These are phyloP conservation scores for Amorpha juglandis DNA, from an alignment of 2,888 invertebrate genomes.

Conservation along the genomic window DNA sequence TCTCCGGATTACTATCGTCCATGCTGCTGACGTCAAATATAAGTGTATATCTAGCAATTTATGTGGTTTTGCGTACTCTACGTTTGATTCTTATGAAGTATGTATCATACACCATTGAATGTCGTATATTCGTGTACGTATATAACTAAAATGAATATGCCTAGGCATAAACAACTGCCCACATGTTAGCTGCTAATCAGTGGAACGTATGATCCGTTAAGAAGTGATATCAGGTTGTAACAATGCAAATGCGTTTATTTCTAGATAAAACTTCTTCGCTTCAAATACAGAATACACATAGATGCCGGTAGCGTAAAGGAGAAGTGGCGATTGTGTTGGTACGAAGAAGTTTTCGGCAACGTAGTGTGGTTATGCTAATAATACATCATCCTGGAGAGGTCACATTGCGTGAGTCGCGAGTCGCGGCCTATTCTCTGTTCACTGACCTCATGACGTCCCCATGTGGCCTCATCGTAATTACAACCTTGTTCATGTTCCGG, in stretches of 20 bases:
- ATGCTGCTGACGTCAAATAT: background rate
- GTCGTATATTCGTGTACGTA: background rate
- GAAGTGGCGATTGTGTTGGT: background rate
- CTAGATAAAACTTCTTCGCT: constrained; percentile 18
- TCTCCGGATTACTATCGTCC: constrained; percentile 13
- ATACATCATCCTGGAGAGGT: constrained; percentile 29
- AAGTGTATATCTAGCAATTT: background rate
- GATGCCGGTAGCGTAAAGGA: background rate
- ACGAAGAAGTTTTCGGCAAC: background rate
- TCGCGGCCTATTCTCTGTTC: constrained; percentile 48
- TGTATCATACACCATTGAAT: background rate
- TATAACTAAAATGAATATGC: background rate
- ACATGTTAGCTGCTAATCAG: constrained; percentile 52
- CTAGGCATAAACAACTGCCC: constrained; percentile 26
- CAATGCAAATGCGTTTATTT: constrained; percentile 20
- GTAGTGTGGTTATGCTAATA: background rate
- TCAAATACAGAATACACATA: background rate
- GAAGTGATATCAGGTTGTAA: constrained; percentile 23
- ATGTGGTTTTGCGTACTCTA: background rate
- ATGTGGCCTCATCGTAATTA: constrained; percentile 53
- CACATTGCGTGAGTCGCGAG: constrained; percentile 37
- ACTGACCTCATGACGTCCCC: constrained; percentile 57
- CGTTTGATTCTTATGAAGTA: constrained; percentile 14
- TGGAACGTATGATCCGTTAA: constrained; percentile 23
- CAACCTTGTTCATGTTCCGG: constrained; percentile 47